Evolutionary conservation across 1,140 invertebrate genomes (phyloP).

Genomic region (Plutomurus gul): DNA sequence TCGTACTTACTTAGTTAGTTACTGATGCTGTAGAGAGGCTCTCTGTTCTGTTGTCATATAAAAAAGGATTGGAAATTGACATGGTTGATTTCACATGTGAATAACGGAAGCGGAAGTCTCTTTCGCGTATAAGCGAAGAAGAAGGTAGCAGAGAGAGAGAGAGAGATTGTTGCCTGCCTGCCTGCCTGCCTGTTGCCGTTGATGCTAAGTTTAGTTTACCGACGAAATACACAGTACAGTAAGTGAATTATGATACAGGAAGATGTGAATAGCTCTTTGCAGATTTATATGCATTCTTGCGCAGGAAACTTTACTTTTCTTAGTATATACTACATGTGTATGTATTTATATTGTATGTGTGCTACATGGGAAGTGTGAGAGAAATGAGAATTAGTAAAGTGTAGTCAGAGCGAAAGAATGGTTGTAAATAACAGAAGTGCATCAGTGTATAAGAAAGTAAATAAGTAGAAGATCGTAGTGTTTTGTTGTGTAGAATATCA

Average conservation of each 20-base stretch:
- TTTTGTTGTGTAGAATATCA: neutral
- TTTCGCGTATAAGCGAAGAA: neutral
- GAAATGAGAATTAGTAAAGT: neutral
- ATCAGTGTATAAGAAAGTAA: neutral
- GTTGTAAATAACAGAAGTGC: neutral
- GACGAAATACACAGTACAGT: neutral
- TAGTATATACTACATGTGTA: neutral
- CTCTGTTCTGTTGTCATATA: neutral
- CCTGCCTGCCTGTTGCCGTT: neutral
- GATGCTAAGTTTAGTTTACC: neutral
- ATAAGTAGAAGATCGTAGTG: neutral
- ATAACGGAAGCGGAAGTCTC: slow-evolving; percentile 51
- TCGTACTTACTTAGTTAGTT: neutral
- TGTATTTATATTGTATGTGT: neutral
- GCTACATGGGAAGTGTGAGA: slow-evolving; percentile 1
- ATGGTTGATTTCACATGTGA: slow-evolving; percentile 49
- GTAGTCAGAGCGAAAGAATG: too few relatives aligned
- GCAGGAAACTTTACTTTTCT: neutral
- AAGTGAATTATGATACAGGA: slow-evolving; percentile 21
- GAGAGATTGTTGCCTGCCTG: too few relatives aligned
- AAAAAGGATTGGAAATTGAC: slow-evolving; percentile 21
- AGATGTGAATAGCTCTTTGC: too few relatives aligned
- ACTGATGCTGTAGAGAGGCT: neutral
- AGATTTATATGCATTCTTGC: too few relatives aligned
- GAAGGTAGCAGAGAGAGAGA: too few relatives aligned